Percentiles rank a stretch among this genome's conserved stretches.
phyloP scores from a whole-genome alignment of 2,797 vertebrate genomes.

The Sebastolobus altivelis region DNA sequence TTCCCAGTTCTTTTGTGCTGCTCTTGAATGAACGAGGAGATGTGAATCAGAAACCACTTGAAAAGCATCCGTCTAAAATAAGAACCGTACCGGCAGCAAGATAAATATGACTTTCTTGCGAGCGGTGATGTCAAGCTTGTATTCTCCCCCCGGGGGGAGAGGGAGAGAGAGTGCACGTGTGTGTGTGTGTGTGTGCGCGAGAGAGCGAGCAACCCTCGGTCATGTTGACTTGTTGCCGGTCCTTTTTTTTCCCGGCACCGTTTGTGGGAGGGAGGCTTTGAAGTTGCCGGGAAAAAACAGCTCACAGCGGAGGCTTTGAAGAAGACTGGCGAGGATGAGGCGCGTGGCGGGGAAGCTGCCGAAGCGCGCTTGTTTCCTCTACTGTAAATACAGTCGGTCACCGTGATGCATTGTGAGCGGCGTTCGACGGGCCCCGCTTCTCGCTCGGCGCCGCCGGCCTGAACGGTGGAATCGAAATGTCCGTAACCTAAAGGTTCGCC shows the following conservation, averaged over 20 bases:
- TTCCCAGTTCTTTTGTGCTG: slow-evolving; percentile 38
- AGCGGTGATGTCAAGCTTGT: slow-evolving; percentile 52
- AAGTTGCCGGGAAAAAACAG: slow-evolving; percentile 71
- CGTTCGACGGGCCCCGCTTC: not conserved
- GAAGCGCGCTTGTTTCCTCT: slow-evolving; percentile 32
- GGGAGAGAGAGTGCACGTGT: slow-evolving; percentile 6
- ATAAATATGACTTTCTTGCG: slow-evolving; percentile 49
- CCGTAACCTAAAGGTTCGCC: slow-evolving; percentile 12
- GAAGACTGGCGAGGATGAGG: slow-evolving; percentile 50
- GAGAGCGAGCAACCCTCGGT: slow-evolving; percentile 63
- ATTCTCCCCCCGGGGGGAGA: slow-evolving; percentile 35
- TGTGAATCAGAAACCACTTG: slow-evolving; percentile 48
- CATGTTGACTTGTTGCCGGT: slow-evolving; percentile 74
- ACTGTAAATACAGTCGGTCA: slow-evolving; percentile 70
- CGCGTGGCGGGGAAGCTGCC: slow-evolving; percentile 56
- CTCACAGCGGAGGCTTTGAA: slow-evolving; percentile 77
- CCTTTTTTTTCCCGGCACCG: slow-evolving; percentile 42
- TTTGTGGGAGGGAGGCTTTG: slow-evolving; percentile 77
- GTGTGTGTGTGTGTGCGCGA: not conserved
- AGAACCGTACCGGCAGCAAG: slow-evolving; percentile 28
- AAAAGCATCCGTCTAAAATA: slow-evolving; percentile 64
- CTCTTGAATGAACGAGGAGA: slow-evolving; percentile 56
- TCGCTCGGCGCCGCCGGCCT: slow-evolving; percentile 18
- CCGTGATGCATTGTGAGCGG: slow-evolving; percentile 25
- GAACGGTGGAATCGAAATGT: slow-evolving; percentile 7